Evolutionary conservation across 2,797 vertebrate genomes (phyloP), one percentile per base, ranked within the genome.

Genomic region (Pseudochaenichthys georgianus): DNA sequence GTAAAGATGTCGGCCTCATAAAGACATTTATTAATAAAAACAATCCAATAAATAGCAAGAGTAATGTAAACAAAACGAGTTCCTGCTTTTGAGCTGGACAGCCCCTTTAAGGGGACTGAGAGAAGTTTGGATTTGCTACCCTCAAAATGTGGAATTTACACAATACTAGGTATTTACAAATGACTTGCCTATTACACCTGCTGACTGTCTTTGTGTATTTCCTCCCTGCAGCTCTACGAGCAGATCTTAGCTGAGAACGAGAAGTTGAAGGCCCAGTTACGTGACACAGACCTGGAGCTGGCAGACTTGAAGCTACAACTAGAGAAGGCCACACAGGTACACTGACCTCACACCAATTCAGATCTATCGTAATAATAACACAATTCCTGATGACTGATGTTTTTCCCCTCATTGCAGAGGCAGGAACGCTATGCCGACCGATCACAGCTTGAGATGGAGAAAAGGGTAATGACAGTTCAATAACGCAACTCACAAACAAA

Each of bases 401-500:
- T 46, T 53, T 51, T 5, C 74, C 78, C 78, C 46, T 87, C 3
- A 0, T 51, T 95, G 94, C 96, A 99, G 98, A 97, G 98, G 92
- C 98, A 99, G 94, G 98, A 99, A 93, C 96, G 98, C 89, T 99
- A 96, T 87, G 96, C 98, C 77, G 98, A 99, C 93, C 95, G 98
- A 90, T 99, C 98, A 78, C 96, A 98, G 91, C 95, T 99, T 81
- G 98, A 99, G 96, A 97, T 98, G 95, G 98, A 99, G 94, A 99
- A 99, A 97, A 98, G 98, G 97, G 98, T 99, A 96, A 96, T 88
- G 73, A 78, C 64, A 7, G 9, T 52, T 67, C 23, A 34, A 28
- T 38, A 34, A 50, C 6, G 2, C 21, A 12, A 41, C 13, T 54
- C 38, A 31, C 1, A 41, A 21, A 3, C 16, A 16, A 23, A 67